These are phyloP conservation scores for Drosophila pachea DNA, from an alignment of 1,140 invertebrate species.

Conservation along the genomic window DNA sequence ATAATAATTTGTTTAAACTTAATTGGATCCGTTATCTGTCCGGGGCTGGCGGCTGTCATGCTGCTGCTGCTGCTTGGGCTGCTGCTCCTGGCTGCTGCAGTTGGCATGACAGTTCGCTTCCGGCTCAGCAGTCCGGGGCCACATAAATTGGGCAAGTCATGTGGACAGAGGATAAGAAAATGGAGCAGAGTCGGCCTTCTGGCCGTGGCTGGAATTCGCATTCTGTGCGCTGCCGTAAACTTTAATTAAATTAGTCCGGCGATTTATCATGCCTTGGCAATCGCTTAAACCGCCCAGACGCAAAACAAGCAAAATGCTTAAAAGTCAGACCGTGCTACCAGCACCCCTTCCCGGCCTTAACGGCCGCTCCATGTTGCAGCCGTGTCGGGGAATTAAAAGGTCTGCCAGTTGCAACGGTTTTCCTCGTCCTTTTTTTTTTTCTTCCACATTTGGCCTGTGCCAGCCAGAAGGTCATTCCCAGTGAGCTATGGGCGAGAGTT, in stretches of 20 bases:
- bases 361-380: slow-evolving; percentile 46
- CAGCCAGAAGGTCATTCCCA: slow-evolving; percentile 69
- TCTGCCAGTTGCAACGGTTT: slow-evolving; percentile 31
- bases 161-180: slow-evolving; percentile 42
- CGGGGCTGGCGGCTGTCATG: slow-evolving; percentile 24
- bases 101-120: slow-evolving; percentile 7
- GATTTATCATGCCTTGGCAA: slow-evolving; percentile 72
- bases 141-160: slow-evolving; percentile 53
- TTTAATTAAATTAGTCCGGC: slow-evolving; percentile 75
- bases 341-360: slow-evolving; percentile 25
- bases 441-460: slow-evolving; percentile 42
- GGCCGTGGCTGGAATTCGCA: slow-evolving; percentile 28
- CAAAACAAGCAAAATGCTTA: slow-evolving; percentile 52
- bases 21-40: slow-evolving; percentile 46
- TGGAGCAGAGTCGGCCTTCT: slow-evolving; percentile 21
- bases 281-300: slow-evolving; percentile 64
- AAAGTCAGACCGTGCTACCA: slow-evolving; percentile 28
- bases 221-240: slow-evolving; percentile 52
- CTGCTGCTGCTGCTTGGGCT: slow-evolving; percentile 1
- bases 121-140: slow-evolving; percentile 6
- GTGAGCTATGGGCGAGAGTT: slow-evolving; percentile 63
- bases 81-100: slow-evolving; percentile 18
- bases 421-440: background rate
- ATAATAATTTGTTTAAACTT: slow-evolving; percentile 41
- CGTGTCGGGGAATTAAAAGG: slow-evolving; percentile 67